Evolutionary conservation across 1,140 invertebrate species (phyloP), one percentile per base, ranked within the genome.

Genomic region (Drosophila persimilis): DNA sequence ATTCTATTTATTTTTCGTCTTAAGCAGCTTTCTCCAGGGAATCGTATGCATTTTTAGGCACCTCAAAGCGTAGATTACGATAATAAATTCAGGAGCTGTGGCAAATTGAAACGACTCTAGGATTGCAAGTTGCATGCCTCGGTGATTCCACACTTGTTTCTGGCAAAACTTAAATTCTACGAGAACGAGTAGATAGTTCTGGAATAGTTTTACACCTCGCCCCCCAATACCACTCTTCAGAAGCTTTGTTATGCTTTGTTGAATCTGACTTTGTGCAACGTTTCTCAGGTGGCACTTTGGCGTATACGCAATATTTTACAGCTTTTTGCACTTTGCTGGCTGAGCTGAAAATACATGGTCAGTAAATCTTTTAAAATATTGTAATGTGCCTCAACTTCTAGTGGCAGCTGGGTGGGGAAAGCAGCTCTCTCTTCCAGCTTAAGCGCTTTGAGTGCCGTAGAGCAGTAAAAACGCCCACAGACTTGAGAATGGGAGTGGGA

Each of bases 291-390:
- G 73, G 59, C 65, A 52, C 58, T 58, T 45, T 65, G 65, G 54
- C 74, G 76, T 73, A 76, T 85, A 85, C 72, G 77, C 73, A 88
- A 86, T 86, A 81, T 81, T 77, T 86, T 81, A 81, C 73, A 88
- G 59, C 74, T 85, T 80, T 85, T 86, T 86, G 77, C 81, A 85
- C 81, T 88, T 81, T 85, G 56, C 59, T 70, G 76, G 80, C 63
- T 64, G 63, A 64, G 71, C 66, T 73, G 56, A 51, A 73, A 58
- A 52, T 73, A 65, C 78, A 81, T 88, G 83, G 81, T 86, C 81
- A 86, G 73, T 86, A 86, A 86, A 86, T 86, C 81, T 88, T 81
- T 77, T 74, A 81, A 81, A 86, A 88, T 86, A 86, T 86, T 86
- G 83, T 88, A 81, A 81, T 85, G 80, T 77, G 35, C 35, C 35